phyloP scores from a whole-genome alignment of 2,797 vertebrate species.

The Urosaurus nigricauda region DNA sequence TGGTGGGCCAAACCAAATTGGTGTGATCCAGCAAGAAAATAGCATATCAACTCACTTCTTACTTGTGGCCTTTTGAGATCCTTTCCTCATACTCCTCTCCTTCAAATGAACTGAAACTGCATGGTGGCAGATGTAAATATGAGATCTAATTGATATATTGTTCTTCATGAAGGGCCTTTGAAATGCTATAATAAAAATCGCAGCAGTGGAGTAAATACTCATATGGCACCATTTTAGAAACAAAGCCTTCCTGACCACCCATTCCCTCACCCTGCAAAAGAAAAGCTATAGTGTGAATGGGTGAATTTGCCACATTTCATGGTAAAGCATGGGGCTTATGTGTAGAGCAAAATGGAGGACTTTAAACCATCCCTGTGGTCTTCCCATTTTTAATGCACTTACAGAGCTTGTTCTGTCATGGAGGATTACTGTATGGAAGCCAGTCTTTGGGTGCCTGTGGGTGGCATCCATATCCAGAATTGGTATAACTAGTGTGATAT shows the following conservation, averaged over 20 bases:
- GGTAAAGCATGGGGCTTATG: not conserved
- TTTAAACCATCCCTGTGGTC: constrained; percentile 48
- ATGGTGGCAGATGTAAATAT: not conserved
- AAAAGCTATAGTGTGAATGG: not conserved
- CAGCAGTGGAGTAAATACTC: not conserved
- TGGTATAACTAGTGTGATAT: not conserved
- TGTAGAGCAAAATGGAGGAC: constrained; percentile 7
- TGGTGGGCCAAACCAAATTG: constrained; percentile 38
- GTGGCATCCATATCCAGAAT: constrained; percentile 35
- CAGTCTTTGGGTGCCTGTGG: constrained; percentile 38
- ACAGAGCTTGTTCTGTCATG: constrained; percentile 22
- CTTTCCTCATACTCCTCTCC: not conserved
- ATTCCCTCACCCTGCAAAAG: not conserved
- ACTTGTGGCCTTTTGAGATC: not conserved
- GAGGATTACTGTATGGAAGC: constrained; percentile 32
- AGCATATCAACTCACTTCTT: accelerated
- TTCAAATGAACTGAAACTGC: not conserved
- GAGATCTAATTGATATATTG: not conserved
- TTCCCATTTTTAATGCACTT: constrained; percentile 4
- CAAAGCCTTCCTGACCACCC: no score
- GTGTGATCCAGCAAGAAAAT: accelerated
- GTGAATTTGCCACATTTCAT: constrained; percentile 18
- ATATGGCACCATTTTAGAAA: constrained; percentile 1
- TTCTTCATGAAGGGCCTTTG: not conserved
- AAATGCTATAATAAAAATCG: not conserved